A percentile compares a stretch with the other conserved stretches of the same genome.
phyloP scores from a whole-genome alignment of 2,797 vertebrate genomes.

The Pogoniulus pusillus region DNA sequence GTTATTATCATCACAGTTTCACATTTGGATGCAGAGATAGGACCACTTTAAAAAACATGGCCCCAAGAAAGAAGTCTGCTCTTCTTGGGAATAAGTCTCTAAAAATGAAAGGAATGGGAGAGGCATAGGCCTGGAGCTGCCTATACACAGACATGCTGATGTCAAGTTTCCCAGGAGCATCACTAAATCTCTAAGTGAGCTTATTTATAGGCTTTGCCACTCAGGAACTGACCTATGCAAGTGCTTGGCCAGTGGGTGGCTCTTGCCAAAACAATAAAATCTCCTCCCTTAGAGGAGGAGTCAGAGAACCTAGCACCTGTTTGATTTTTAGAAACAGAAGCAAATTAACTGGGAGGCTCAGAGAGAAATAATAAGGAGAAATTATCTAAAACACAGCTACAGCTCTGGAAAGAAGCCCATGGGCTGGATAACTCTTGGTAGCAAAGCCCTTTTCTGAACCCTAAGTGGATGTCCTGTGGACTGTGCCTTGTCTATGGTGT shows the following conservation, averaged over 20 bases:
- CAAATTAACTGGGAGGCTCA: not conserved
- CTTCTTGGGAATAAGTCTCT: not conserved
- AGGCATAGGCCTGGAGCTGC: conserved; percentile 15
- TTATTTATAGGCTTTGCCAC: conserved; percentile 17
- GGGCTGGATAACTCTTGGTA: not conserved
- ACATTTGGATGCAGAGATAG: conserved; percentile 49
- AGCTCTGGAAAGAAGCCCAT: not conserved
- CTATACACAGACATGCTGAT: not conserved
- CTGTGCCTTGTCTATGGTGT: not conserved
- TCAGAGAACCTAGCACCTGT: not conserved
- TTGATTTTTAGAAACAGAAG: not conserved
- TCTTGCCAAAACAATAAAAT: conserved; percentile 29
- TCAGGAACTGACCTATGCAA: conserved; percentile 37
- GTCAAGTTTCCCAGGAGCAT: conserved; percentile 4
- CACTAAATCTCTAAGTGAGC: not conserved
- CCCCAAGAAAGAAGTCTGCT: conserved; percentile 57
- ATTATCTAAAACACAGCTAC: not conserved
- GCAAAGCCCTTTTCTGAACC: not conserved
- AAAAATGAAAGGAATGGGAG: conserved; percentile 34
- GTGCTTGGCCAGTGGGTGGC: conserved; percentile 22
- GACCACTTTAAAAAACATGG: conserved; percentile 65
- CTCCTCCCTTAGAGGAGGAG: conserved; percentile 38
- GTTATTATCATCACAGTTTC: conserved; percentile 14
- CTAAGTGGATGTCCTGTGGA: not conserved
- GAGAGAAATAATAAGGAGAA: not conserved